A percentile compares a stretch with the other conserved stretches of the same genome.
phyloP scores from a whole-genome alignment of 2,113 vertebrate genomes.

The Mormoops blainvillei region DNA sequence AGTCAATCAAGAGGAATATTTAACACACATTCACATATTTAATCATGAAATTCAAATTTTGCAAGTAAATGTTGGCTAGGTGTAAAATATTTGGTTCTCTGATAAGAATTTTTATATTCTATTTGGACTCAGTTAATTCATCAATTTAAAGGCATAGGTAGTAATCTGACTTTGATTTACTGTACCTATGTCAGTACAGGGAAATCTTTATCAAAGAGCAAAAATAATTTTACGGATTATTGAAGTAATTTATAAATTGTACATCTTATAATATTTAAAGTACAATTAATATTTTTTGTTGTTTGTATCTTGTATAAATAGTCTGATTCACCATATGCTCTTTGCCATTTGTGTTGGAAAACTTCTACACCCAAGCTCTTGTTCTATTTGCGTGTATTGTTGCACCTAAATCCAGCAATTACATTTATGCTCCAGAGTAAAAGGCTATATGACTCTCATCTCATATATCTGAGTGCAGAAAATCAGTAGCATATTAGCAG shows the following conservation, averaged over 20 bases:
- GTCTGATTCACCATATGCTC: fast-evolving
- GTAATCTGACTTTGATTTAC: background rate
- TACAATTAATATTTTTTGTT: background rate
- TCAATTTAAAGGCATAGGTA: background rate
- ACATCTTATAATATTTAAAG: background rate
- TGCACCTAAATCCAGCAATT: background rate
- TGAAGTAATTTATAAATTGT: background rate
- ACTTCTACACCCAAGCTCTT: background rate
- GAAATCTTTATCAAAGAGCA: background rate
- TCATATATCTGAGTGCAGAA: background rate
- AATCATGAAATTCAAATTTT: background rate
- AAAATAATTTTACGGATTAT: background rate
- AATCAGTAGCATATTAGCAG: background rate
- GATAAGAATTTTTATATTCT: background rate
- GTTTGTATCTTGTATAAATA: background rate
- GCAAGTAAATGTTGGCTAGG: background rate
- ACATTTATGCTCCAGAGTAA: background rate
- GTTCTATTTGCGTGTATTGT: background rate
- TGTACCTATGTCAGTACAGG: background rate
- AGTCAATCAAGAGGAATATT: background rate
- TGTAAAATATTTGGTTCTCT: background rate
- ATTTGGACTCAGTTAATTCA: background rate
- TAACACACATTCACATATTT: background rate
- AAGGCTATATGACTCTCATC: background rate
- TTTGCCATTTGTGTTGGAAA: background rate